Base-by-base conservation (phyloP, 2,113 vertebrate species). In the Dasyprocta punctata region DNA sequence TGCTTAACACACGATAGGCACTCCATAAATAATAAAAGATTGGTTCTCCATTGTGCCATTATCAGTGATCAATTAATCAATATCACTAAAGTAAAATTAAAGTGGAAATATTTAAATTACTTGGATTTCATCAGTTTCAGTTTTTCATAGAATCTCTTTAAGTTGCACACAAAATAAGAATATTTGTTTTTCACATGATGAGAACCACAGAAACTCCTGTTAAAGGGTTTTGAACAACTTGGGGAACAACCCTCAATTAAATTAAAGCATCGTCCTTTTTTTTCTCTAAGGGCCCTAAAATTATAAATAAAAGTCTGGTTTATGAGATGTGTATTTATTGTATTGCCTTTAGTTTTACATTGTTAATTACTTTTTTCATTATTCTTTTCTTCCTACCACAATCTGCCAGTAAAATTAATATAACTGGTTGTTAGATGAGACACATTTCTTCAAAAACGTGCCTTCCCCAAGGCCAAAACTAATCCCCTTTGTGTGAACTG, bases 281-380 rank as follows among this genome's bases (percentile, higher is more conserved):
- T 92, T 80, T 95, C 36, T 86, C 52, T 75, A 26, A 82, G 56
- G 67, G 30, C 2, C 38, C 11, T n/a, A 41, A 80, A 81, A 75
- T n/a, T 85, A n/a, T 85, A 65, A 81, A 22, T 56, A 56, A 69
- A 22, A 44, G 12, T 78, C 26, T 87, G 30, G 3, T 73, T 89
- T 58, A 81, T 47, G 47, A 81, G 38, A n/a, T 58, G 17, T 10
- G 4, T 58, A 65, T 84, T 56, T 91, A 61, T 60, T 56, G 47
- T 88, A 52, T 60, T 73, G 41, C 41, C 22, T 89, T 19, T 0
- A 11, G 38, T 52, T 88, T 65, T 41, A 69, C n/a, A 38, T 77
- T 91, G 94, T 60, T 28, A 81, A 84, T 86, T 54, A 30, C 41
- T 90, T 90, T 84, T 20, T 86, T 92, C 10, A 44, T 90, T n/a